phyloP scores from a whole-genome alignment of 2,888 invertebrate genomes.

The Salpingus planirostris region DNA sequence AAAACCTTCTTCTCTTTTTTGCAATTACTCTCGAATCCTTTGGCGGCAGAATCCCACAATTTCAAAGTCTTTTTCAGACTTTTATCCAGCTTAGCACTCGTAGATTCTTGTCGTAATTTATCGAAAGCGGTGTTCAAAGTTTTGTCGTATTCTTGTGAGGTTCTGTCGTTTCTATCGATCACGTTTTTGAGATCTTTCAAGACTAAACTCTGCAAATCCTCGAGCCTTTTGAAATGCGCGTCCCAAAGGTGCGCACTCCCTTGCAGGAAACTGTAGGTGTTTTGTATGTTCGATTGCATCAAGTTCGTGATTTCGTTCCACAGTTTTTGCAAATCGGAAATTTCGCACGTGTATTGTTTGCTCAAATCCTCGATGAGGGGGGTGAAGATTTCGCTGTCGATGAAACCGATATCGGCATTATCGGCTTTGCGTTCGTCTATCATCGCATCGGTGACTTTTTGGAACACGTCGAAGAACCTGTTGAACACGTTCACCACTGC shows the following conservation, averaged over 20 bases:
- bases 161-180: slow-evolving; percentile 17
- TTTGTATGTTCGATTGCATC: slow-evolving; percentile 19
- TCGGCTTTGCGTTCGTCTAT: slow-evolving; percentile 8
- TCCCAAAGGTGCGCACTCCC: slow-evolving; percentile 26
- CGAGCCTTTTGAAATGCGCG: slow-evolving; percentile 24
- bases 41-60: slow-evolving; percentile 18
- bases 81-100: slow-evolving; percentile 19
- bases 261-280: slow-evolving; percentile 22
- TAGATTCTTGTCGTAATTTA: slow-evolving; percentile 25
- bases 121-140: slow-evolving; percentile 17
- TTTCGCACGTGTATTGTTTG: slow-evolving; percentile 12
- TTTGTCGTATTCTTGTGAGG: slow-evolving; percentile 9
- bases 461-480: slow-evolving; percentile 25
- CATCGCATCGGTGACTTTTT: slow-evolving; percentile 16
- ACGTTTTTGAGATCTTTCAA: slow-evolving; percentile 23
- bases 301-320: slow-evolving; percentile 22
- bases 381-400: slow-evolving; percentile 20
- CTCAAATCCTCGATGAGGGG: slow-evolving; percentile 19
- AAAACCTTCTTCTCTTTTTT: slow-evolving; percentile 18
- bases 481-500: slow-evolving; percentile 26
- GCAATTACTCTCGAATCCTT: slow-evolving; percentile 16
- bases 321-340: slow-evolving; percentile 9
- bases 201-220: slow-evolving; percentile 20
- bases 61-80: slow-evolving; percentile 13
- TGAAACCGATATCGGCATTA: slow-evolving; percentile 12